Evolutionary conservation across 1,140 invertebrate genomes (phyloP), one percentile per base, ranked within the genome.

Genomic region (Meloidogyne floridensis): DNA sequence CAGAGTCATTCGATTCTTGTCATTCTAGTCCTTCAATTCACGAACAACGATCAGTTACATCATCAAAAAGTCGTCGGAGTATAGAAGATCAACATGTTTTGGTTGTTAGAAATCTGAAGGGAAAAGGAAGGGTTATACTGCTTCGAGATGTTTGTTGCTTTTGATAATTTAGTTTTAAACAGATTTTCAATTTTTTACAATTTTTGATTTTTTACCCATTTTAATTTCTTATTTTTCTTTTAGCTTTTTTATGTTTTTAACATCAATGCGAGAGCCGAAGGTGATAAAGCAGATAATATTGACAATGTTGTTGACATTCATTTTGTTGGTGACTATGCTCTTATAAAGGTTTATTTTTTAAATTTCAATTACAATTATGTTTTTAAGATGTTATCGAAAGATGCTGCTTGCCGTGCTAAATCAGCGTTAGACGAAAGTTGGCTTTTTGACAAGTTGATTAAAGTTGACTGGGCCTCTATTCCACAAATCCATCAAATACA

Each of bases 201-300:
- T 47, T 47, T 47, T 47, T 47, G 47, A 65, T 15, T 8, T 15
- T 59, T 59, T 59, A 59, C 15, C 7, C 4, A n/a, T n/a, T n/a
- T 65, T 5, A 65, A n/a, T 65, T 4, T n/a, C 15, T 65, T 65
- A 65, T 15, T 15, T 59, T n/a, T 6, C 6, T 59, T 65, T n/a
- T n/a, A 65, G 59, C 59, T 65, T 65, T 65, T 65, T 6, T 65
- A 65, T 65, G 59, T 65, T 65, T 65, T 65, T n/a, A 65, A 65
- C n/a, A 15, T 65, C 3, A 65, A 65, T 65, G 15, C 59, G 6
- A 15, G 59, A 65, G n/a, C 59, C n/a, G 59, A 65, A 1, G 59
- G n/a, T 65, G 59, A 65, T 15, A 18, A 65, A n/a, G 2, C 10
- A n/a, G 59, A 65, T 6, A 65, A 65, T n/a, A 65, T 65, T 65